Base-by-base conservation (phyloP, 2,888 invertebrate genomes). In the Embidobia sp. region DNA sequence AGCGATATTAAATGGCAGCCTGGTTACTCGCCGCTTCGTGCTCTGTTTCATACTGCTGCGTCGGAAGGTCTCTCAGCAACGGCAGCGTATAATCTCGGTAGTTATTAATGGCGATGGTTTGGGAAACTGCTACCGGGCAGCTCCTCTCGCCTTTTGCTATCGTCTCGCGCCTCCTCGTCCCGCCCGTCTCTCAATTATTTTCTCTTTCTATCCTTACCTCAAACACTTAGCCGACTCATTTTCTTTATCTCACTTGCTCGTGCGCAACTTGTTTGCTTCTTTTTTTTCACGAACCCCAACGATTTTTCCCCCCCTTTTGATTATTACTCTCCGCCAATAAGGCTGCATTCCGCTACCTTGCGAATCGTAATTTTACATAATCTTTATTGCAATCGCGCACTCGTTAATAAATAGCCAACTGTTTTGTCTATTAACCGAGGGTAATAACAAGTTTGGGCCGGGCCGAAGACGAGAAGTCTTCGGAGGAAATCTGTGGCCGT, bases 61-160 rank as follows among this genome's bases (percentile, higher is more conserved):
- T 67, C 70, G 74, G 74, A 72, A 44, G 64, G 74, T 78, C 78
- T 72, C 77, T 79, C 81, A 79, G 76, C 78, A 73, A 72, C 78
- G 69, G 82, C 88, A 88, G 86, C 87, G 83, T 88, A 88, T 88
- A 89, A 89, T 89, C 89, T 88, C 83, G 84, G 78, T 84, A 84
- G 88, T 89, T 89, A 89, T 89, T 89, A 89, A 89, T 89, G 88
- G 86, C 87, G 86, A 86, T 86, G 87, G 87, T 88, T 89, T 89
- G 86, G 88, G 87, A 89, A 88, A 89, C 86, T 88, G 89, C 89
- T 88, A 89, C 88, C 87, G 88, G 87, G 88, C 87, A 88, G 85
- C 83, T 82, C 70, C 70, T 75, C 79, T 81, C 72, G 75, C 80
- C 77, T 67, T 67, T 66, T 51, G 64, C 66, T 70, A 70, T 73